Evolutionary conservation across 2,888 invertebrate genomes (phyloP), one percentile per base, ranked within the genome.

Genomic region (Corythucha ciliata): DNA sequence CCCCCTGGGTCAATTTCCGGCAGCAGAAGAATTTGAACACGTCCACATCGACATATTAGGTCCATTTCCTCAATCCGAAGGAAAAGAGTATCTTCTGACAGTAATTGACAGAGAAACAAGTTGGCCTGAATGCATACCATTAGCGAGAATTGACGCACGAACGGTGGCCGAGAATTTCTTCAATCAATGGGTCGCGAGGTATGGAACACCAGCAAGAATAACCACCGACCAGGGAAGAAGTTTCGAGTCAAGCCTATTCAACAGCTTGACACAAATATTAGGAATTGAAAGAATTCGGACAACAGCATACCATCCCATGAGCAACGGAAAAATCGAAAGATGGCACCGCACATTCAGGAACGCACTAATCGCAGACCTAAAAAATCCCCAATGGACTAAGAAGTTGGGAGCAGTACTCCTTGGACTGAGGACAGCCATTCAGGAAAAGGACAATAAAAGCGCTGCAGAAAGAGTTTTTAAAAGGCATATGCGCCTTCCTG

Each of bases 11-110:
- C 26, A 24, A 14, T 48, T 48, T 33, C 5, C 25, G 10, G 25
- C 33, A 1, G 14, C 58, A 37, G 47, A 32, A 5, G 56, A 66
- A 8, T 69, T 71, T 56, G 54, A 60, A 2, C 67, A 68, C 51
- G 59, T 69, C 3, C 68, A 70, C 56, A 59, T 71, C 3, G 68
- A 71, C 57, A 58, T 72, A 4, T 63, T 71, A 2, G 68, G 69
- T 21, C 69, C 69, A 0, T 52, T 70, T 8, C 67, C 69, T 12
- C 3, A 48, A 1, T 63, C 61, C 0, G 34, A 59, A 10, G 65
- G 62, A 6, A 60, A 48, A 34, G 48, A 57, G 5, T 68, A 66
- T 49, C 61, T 62, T 18, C 58, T 69, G 0, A 67, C 67, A 0
- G 60, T 61, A n/a, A 59, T 65, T 4, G 64, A 67, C 42, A 34